Percentiles rank a stretch among this genome's conserved stretches.
Evolutionary conservation across 2,888 invertebrate genomes (phyloP).

Genomic region (Brachynemurus nebulosus): DNA sequence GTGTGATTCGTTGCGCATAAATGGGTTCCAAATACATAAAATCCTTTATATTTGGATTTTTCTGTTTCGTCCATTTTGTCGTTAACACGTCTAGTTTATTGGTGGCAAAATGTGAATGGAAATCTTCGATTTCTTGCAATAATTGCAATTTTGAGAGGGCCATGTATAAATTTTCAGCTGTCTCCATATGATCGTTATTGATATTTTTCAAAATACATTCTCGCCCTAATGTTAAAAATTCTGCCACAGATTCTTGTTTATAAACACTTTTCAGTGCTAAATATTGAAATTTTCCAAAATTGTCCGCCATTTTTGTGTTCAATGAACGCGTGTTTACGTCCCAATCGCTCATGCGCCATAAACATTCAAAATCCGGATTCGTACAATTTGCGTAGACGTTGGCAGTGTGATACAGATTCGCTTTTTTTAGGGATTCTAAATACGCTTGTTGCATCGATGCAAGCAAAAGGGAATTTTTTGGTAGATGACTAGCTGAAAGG

Average conservation of each 20-base stretch:
- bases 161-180: conserved; percentile 61
- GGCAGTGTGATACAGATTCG: conserved; percentile 46
- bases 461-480: conserved; percentile 34
- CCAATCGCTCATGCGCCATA: conserved; percentile 61
- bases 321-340: conserved; percentile 23
- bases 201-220: conserved; percentile 43
- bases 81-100: conserved; percentile 30
- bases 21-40: conserved; percentile 61
- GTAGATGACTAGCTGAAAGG: conserved; percentile 28
- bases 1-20: conserved; percentile 50
- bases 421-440: conserved; percentile 31
- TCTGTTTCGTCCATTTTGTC: conserved; percentile 46
- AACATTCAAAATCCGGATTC: conserved; percentile 68
- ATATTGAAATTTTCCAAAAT: conserved; percentile 39
- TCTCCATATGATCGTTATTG: conserved; percentile 59
- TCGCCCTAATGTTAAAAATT: conserved; percentile 43
- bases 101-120: conserved; percentile 24
- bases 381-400: conserved; percentile 36
- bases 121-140: conserved; percentile 61
- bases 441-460: conserved; percentile 34
- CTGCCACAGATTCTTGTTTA: conserved; percentile 34
- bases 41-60: conserved; percentile 41
- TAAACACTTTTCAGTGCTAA: conserved; percentile 39
- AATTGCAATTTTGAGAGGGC: conserved; percentile 53
- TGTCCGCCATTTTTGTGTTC: conserved; percentile 21